Conservation (phyloP, 2,797 vertebrate species). For the Distichodus sexfasciatus region DNA sequence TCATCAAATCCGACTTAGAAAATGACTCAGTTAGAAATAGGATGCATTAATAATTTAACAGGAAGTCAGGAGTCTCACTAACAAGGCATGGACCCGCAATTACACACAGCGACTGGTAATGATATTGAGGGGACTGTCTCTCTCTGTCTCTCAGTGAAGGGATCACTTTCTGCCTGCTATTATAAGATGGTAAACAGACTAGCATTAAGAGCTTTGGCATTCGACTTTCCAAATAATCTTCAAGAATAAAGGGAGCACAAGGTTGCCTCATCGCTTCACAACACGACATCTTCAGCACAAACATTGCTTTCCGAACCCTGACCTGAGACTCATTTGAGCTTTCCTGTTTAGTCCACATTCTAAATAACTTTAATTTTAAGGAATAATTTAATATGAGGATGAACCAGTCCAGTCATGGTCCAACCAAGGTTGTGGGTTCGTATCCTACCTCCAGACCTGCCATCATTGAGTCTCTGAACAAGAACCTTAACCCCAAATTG, state of each 20-base stretch:
- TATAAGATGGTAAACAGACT: constrained; percentile 60
- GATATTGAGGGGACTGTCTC: neutral
- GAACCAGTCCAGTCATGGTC: too few species aligned
- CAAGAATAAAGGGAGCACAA: constrained; percentile 12
- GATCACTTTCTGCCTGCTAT: constrained; percentile 51
- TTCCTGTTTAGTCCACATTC: too few species aligned
- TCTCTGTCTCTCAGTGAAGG: constrained; percentile 1
- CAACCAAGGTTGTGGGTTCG: too few species aligned
- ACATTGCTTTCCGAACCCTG: neutral
- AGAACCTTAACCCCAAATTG: too few species aligned
- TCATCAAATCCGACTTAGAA: constrained; percentile 25
- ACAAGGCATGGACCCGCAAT: neutral
- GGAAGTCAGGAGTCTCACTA: constrained; percentile 16
- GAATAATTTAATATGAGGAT: too few species aligned
- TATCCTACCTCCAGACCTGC: too few species aligned
- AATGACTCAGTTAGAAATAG: constrained; percentile 25
- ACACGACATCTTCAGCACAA: neutral
- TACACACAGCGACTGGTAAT: constrained; percentile 29
- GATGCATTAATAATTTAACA: constrained; percentile 9
- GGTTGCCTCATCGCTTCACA: constrained; percentile 9
- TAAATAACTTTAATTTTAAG: too few species aligned
- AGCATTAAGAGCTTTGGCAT: constrained; percentile 33
- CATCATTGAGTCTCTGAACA: too few species aligned
- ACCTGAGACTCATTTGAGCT: too few species aligned
- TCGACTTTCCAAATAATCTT: constrained; percentile 40